Evolutionary conservation across 2,888 invertebrate genomes (phyloP).

Genomic region (Hemithea aestivaria): DNA sequence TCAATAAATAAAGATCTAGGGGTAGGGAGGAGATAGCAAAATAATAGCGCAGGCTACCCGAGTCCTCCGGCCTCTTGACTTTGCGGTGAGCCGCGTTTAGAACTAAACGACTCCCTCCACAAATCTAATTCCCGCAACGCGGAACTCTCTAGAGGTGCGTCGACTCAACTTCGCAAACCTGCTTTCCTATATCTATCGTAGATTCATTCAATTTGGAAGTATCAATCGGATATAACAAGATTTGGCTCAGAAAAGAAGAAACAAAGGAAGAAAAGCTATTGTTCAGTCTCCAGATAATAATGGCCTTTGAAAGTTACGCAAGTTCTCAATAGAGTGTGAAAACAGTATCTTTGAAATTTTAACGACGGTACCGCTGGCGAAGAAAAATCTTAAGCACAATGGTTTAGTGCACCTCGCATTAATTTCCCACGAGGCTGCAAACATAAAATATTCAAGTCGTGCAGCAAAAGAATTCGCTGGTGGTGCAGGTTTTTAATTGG

Average conservation of each 20-base stretch:
- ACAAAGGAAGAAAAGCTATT: neutral
- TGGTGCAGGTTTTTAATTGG: constrained; percentile 55
- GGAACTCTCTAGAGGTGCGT: constrained; percentile 32
- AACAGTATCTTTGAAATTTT: constrained; percentile 36
- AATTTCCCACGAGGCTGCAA: constrained; percentile 59
- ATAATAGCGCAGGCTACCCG: constrained; percentile 52
- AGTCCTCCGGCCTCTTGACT: constrained; percentile 45
- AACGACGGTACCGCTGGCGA: constrained; percentile 34
- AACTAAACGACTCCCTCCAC: constrained; percentile 37
- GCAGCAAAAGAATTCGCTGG: constrained; percentile 45
- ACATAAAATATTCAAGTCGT: constrained; percentile 59
- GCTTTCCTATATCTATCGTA: constrained; percentile 14
- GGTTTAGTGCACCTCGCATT: constrained; percentile 50
- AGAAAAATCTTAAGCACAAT: constrained; percentile 52
- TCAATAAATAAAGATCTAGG: constrained; percentile 56
- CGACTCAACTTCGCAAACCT: constrained; percentile 32
- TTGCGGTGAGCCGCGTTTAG: constrained; percentile 50
- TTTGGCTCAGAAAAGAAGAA: neutral
- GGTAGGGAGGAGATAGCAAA: constrained; percentile 47
- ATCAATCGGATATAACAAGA: constrained; percentile 10
- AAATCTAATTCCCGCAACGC: constrained; percentile 41
- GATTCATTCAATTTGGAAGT: constrained; percentile 16
- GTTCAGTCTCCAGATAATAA: constrained; percentile 1
- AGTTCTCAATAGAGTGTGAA: constrained; percentile 14
- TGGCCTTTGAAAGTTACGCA: constrained; percentile 8